Evolutionary conservation across 2,797 vertebrate genomes (phyloP), one percentile per base, ranked within the genome.

Genomic region (Bradypus variegatus): DNA sequence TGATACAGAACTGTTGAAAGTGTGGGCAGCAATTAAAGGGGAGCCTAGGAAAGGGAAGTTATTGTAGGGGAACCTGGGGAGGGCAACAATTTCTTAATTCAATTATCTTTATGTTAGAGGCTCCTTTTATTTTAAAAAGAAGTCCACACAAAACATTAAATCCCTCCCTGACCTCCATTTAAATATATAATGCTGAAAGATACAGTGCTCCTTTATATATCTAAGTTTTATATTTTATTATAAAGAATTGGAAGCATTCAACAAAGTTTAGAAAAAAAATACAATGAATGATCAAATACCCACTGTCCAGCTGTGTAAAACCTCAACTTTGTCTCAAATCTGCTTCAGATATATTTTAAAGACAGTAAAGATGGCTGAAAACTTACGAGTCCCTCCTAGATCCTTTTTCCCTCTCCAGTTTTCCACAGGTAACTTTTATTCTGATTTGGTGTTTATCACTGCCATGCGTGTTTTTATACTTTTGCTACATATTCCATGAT

Each of bases 121-220:
- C 1, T 73, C 29, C 38, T 84, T 79, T 10, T 70, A 93, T 92
- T 96, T 95, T 95, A 88, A 93, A 91, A 89, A 50, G 16, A 94
- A 95, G 83, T 86, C 64, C 91, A 93, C 55, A 80, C 21, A 92
- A 93, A 89, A 95, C 38, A 91, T 7, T 84, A 91, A 64, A 16
- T 92, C 62, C 67, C 91, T 85, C 58, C 55, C 48, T 92, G 31
- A 48, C 53, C 60, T 78, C 41, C 86, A 92, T 78, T 80, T 29
- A 70, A 92, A 94, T 33, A 91, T 5, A 87, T 41, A 86, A 38
- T 73, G 25, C 45, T 92, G 50, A 85, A 80, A 83, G 72, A 85
- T 15, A 85, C 9, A 78, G 41, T 64, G 31, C 86, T 76, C 53
- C 29, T 86, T 62, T 50, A 80, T 11, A 41, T 72, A 79, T 6